Evolutionary conservation across 2,113 vertebrate genomes (phyloP).

Genomic region (Psammodynastes pulverulentus): DNA sequence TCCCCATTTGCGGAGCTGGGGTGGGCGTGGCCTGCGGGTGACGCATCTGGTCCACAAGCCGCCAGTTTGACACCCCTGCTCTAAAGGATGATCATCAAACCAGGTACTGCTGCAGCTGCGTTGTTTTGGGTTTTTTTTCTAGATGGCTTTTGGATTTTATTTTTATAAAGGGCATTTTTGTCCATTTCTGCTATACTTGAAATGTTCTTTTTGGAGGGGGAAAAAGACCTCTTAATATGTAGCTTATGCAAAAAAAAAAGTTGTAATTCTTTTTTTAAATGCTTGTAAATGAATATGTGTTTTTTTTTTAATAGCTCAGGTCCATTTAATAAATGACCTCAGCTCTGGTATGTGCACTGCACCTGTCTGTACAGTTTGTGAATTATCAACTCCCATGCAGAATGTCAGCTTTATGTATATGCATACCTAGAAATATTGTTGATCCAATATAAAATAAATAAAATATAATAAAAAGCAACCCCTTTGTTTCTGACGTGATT

Average conservation of each 20-base stretch:
- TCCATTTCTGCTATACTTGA: conserved; percentile 70
- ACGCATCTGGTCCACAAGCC: too few species aligned
- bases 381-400: conserved; percentile 64
- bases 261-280: conserved; percentile 63
- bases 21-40: too few species aligned
- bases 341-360: conserved; percentile 60
- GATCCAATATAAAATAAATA: conserved; percentile 68
- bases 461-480: conserved; percentile 59
- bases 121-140: conserved; percentile 33
- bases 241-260: conserved; percentile 66
- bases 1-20: too few species aligned
- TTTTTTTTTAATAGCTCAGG: conserved; percentile 45
- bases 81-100: conserved; percentile 41
- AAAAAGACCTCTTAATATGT: conserved; percentile 60
- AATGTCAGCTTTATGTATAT: conserved; percentile 70
- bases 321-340: conserved; percentile 29
- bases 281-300: conserved; percentile 56
- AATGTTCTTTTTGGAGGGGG: conserved; percentile 52
- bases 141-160: conserved; percentile 58
- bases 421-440: conserved; percentile 65
- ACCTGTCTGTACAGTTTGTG: conserved; percentile 68
- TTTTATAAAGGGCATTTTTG: conserved; percentile 59
- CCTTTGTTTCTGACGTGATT: conserved; percentile 52
- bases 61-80: too few species aligned
- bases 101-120: conserved; percentile 67